These are phyloP conservation scores for Empidonax alnorum DNA, from an alignment of 2,113 vertebrate species.

Conservation along the genomic window DNA sequence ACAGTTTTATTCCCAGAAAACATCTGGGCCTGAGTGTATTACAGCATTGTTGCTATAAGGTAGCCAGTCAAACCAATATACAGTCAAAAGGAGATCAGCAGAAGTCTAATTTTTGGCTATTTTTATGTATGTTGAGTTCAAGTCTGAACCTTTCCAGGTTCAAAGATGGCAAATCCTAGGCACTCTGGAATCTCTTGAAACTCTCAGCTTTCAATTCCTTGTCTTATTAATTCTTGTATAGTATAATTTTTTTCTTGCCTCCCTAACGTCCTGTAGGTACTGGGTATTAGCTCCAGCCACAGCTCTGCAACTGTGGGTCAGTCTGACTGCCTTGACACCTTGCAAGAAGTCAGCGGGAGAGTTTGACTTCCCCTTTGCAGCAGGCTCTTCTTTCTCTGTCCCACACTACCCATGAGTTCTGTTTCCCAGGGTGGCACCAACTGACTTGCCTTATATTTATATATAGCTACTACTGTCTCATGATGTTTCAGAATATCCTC, in stretches of 20 bases:
- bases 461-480: slow-evolving; percentile 23
- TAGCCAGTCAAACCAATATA: neutral
- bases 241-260: neutral
- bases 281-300: neutral
- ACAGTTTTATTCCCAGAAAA: neutral
- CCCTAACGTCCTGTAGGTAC: neutral
- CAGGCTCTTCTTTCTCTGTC: neutral
- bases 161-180: neutral
- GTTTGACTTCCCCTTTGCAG: neutral
- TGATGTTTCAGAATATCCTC: slow-evolving; percentile 41
- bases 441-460: slow-evolving; percentile 27
- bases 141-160: neutral
- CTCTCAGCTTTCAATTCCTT: neutral
- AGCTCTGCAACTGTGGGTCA: neutral
- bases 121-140: neutral
- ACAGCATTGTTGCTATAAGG: neutral
- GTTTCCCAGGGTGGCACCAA: neutral
- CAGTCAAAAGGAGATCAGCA: neutral
- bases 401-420: neutral
- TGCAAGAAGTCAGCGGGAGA: neutral
- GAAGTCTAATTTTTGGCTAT: neutral
- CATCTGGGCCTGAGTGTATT: neutral
- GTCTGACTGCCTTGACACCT: neutral
- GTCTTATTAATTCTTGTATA: neutral
- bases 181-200: neutral